Evolutionary conservation across 2,888 invertebrate genomes (phyloP), one percentile per base, ranked within the genome.

Genomic region (Nomada flava): DNA sequence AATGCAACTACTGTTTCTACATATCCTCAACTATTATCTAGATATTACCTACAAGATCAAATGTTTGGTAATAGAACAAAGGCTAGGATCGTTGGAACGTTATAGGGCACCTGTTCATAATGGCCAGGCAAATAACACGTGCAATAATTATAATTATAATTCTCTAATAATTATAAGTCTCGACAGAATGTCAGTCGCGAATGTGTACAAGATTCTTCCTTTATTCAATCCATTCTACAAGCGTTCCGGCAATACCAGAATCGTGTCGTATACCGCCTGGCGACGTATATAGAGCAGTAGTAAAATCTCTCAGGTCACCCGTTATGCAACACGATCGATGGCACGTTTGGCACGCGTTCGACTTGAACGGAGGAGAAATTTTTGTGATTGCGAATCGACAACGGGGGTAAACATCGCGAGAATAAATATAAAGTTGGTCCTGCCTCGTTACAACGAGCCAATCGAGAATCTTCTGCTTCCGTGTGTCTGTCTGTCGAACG

Each of bases 271-370:
- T 36, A n/a, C 68, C 44, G 60, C 20, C 57, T 4, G 47, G 29
- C n/a, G 4, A 20, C 20, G 36, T 80, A 44, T 62, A 47, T 29
- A 55, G 10, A 44, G 59, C 42, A 53, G 26, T 29, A 36, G 67
- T 50, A 59, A 57, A 75, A 64, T 70, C 47, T 82, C 79, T 77
- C 59, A 63, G 86, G 86, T 86, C 86, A 82, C 79, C 84, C 82
- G 84, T 86, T 86, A 84, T 79, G 84, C 71, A 86, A 86, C 78
- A 18, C 84, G 87, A 87, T 87, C 87, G 87, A 87, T 87, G 82
- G 53, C 74, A 84, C 76, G 76, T 85, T 87, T 87, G 86, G 86
- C 87, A 81, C 77, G 77, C 77, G 82, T 77, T 84, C 76, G 82
- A 75, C 75, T 70, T 79, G 70, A 52, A 63, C 44, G 7, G 55